These are phyloP conservation scores for Augiades crinisus DNA, from an alignment of 2,888 invertebrate genomes.

Conservation along the genomic window DNA sequence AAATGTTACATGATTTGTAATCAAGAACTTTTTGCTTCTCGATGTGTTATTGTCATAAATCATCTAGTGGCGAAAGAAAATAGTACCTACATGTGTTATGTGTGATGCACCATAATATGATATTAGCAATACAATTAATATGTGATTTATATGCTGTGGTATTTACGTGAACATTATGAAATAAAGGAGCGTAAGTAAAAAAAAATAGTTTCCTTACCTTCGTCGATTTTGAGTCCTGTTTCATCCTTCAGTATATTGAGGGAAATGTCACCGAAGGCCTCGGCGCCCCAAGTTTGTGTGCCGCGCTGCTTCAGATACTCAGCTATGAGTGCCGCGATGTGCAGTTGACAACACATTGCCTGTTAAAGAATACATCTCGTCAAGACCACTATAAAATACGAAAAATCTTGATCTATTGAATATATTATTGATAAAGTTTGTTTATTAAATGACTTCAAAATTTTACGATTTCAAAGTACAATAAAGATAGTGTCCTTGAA, in stretches of 20 bases:
- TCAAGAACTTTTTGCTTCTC: not conserved
- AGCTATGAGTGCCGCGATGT: slow-evolving; percentile 96
- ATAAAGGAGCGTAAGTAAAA: slow-evolving; percentile 41
- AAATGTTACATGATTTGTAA: not conserved
- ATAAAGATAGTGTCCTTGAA: too few species aligned
- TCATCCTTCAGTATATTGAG: slow-evolving; percentile 94
- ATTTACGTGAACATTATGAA: slow-evolving; percentile 37
- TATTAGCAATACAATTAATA: slow-evolving; percentile 18
- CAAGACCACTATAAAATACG: too few species aligned
- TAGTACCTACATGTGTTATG: not conserved
- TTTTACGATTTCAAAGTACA: too few species aligned
- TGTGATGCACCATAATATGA: slow-evolving; percentile 8
- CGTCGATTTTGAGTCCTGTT: slow-evolving; percentile 90
- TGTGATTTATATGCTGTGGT: slow-evolving; percentile 45
- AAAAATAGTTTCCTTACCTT: slow-evolving; percentile 76
- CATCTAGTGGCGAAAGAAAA: not conserved
- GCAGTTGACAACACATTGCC: slow-evolving; percentile 96
- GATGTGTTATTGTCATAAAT: not conserved
- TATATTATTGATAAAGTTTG: too few species aligned
- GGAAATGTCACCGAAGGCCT: slow-evolving; percentile 90
- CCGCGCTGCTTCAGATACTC: slow-evolving; percentile 92
- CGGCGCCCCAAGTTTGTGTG: slow-evolving; percentile 92
- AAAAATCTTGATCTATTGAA: too few species aligned
- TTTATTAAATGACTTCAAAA: too few species aligned
- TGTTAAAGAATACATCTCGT: slow-evolving; percentile 43